Conservation (phyloP, 2,888 invertebrate genomes). For the Cephus pygmeus region DNA sequence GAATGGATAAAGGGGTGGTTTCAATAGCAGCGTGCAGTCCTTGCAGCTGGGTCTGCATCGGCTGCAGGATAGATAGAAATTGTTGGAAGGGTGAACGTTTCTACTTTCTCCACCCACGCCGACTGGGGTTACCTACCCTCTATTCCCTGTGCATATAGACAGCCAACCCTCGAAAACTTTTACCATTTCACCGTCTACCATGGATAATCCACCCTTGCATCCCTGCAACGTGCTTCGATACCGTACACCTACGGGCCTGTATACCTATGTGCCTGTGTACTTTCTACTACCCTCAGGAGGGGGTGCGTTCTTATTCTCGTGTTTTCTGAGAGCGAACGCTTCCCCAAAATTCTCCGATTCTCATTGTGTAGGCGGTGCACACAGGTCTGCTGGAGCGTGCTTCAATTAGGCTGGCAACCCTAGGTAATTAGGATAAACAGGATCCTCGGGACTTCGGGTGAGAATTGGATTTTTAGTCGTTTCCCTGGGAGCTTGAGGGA, state of each 20-base stretch:
- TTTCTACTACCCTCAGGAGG: neutral
- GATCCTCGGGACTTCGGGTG: neutral
- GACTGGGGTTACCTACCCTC: neutral
- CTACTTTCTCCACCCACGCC: neutral
- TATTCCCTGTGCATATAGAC: neutral
- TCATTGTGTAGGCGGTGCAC: conserved; percentile 2
- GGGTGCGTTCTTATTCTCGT: neutral
- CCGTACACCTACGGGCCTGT: neutral
- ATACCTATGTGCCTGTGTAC: conserved; percentile 12
- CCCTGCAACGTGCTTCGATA: neutral
- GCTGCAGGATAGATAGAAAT: neutral
- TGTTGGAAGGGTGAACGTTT: neutral
- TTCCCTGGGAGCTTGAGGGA: neutral
- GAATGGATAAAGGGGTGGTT: neutral
- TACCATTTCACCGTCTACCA: conserved; percentile 55
- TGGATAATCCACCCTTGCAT: conserved; percentile 49
- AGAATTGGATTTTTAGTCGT: neutral
- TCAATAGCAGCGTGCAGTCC: neutral
- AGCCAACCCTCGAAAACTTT: conserved; percentile 37
- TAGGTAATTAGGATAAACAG: neutral
- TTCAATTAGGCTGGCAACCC: neutral
- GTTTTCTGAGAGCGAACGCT: neutral
- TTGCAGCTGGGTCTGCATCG: neutral
- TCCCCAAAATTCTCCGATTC: neutral
- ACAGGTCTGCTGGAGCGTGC: neutral